Conservation (phyloP, 2,797 vertebrate species). For the Ficedula albicollis region DNA sequence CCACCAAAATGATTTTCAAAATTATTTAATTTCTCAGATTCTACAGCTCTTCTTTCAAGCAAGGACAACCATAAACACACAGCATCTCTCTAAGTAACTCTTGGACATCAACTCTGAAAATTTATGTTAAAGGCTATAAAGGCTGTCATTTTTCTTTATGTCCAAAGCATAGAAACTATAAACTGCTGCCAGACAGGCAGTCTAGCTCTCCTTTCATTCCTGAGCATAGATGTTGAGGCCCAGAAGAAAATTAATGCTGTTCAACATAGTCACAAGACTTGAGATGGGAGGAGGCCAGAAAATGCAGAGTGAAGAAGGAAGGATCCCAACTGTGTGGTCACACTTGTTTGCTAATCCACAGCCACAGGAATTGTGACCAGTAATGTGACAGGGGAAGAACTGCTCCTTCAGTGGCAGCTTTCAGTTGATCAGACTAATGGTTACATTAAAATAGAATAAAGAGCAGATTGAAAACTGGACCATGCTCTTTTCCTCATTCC, state of each 20-base stretch:
- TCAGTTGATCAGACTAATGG: background rate
- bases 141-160: background rate
- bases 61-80: background rate
- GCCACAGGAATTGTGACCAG: background rate
- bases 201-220: background rate
- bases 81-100: background rate
- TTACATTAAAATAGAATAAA: background rate
- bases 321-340: background rate
- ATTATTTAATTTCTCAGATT: background rate
- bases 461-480: background rate
- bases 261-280: background rate
- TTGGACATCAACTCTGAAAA: background rate
- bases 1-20: background rate
- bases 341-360: background rate
- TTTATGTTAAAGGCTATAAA: background rate
- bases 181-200: background rate
- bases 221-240: background rate
- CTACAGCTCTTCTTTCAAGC: background rate
- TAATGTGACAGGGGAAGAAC: background rate
- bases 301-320: background rate
- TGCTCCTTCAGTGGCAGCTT: background rate
- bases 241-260: background rate
- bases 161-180: background rate
- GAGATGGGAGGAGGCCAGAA: background rate
- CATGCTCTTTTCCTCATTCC: background rate